phyloP scores from a whole-genome alignment of 2,888 invertebrate genomes.

The Drosophila mimetica region DNA sequence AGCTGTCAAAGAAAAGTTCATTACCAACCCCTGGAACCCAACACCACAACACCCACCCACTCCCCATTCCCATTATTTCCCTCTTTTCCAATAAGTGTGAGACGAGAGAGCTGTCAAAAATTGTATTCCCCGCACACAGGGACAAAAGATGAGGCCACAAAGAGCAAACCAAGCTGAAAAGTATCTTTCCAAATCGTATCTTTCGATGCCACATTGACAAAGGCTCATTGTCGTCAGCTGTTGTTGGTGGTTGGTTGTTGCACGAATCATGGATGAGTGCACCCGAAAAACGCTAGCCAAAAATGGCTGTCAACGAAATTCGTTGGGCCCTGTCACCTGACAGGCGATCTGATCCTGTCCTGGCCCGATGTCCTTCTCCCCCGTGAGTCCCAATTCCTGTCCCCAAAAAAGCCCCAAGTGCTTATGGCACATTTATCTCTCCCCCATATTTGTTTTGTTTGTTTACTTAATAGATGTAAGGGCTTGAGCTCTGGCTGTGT shows the following conservation, averaged over 20 bases:
- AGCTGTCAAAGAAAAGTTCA: conserved; percentile 48
- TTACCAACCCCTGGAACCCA: conserved; percentile 51
- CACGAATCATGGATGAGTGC: conserved; percentile 53
- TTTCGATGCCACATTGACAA: conserved; percentile 44
- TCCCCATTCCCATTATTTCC: conserved; percentile 7
- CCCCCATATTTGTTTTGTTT: conserved; percentile 35
- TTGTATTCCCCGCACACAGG: conserved; percentile 19
- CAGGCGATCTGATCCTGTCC: conserved; percentile 21
- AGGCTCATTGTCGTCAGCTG: conserved; percentile 34
- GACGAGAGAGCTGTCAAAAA: conserved; percentile 55
- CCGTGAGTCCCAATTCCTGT: not conserved
- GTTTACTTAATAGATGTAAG: conserved; percentile 56
- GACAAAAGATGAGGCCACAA: conserved; percentile 52
- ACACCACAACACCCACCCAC: not conserved
- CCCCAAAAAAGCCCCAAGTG: conserved; percentile 49
- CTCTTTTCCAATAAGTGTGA: conserved; percentile 22
- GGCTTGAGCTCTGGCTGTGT: conserved; percentile 35
- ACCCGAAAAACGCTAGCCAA: conserved; percentile 35
- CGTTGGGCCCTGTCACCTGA: conserved; percentile 31
- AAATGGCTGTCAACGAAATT: conserved; percentile 43
- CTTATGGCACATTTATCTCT: conserved; percentile 49
- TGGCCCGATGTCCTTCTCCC: conserved; percentile 22
- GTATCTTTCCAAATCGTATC: conserved; percentile 47
- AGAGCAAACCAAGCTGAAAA: conserved; percentile 61
- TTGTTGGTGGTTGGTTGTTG: conserved; percentile 9